Evolutionary conservation across 2,797 vertebrate genomes (phyloP).

Genomic region (Chanos chanos): DNA sequence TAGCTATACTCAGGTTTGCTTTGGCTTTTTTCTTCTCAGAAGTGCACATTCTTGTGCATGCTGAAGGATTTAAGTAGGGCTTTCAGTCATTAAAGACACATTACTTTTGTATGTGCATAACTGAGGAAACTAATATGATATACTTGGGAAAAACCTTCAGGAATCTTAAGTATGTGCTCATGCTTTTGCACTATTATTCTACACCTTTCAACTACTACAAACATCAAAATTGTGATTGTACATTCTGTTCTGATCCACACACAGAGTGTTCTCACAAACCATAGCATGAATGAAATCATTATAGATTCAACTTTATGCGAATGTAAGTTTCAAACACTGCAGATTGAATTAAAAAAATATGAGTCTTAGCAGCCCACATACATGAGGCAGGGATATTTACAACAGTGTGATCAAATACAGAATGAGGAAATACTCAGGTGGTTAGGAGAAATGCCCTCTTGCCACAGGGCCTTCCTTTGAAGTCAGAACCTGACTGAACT

Average conservation of each 20-base stretch:
- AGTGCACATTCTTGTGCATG: conserved; percentile 9
- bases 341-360: conserved; percentile 1
- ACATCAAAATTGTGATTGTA: not conserved
- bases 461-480: conserved; percentile 28
- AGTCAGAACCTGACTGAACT: conserved; percentile 13
- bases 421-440: not conserved
- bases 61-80: conserved; percentile 3
- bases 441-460: conserved; percentile 8
- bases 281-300: not conserved
- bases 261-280: not conserved
- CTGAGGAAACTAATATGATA: conserved; percentile 8
- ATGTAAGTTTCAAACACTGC: not conserved
- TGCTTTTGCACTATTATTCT: too few species aligned
- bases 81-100: conserved; percentile 26
- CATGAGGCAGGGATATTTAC: not conserved
- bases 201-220: not conserved
- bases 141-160: not conserved
- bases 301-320: not conserved
- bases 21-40: not conserved
- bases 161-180: not conserved
- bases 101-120: conserved; percentile 4
- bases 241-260: not conserved
- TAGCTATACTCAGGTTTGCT: not conserved
- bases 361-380: not conserved
- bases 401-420: not conserved